Conservation (phyloP, 1,140 invertebrate genomes). For the Scaptomyza pallida region DNA sequence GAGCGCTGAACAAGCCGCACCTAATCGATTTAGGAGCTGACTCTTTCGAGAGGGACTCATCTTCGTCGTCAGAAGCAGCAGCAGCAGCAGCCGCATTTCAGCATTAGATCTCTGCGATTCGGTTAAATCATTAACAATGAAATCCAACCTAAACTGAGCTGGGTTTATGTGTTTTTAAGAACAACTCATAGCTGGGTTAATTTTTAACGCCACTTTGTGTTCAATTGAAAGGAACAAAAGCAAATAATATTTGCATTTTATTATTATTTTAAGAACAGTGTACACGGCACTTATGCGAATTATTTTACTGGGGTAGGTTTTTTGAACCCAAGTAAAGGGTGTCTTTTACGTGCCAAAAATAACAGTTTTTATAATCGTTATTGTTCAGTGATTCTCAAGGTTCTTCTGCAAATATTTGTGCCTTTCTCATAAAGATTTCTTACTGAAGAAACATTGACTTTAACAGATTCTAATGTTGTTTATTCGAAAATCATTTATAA, state of each 20-base stretch:
- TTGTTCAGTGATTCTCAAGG: no score
- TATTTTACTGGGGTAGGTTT: no score
- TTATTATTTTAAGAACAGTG: no score
- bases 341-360: no score
- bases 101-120: slow-evolving; percentile 9
- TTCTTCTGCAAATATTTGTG: no score
- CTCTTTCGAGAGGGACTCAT: slow-evolving; percentile 2
- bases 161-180: slow-evolving; percentile 2
- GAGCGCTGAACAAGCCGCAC: slow-evolving; percentile 64
- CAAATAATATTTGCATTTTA: neutral
- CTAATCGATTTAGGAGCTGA: slow-evolving; percentile 64
- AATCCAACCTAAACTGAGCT: slow-evolving; percentile 7
- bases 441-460: no score
- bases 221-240: neutral
- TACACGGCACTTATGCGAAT: neutral
- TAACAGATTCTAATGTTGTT: no score
- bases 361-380: no score
- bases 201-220: neutral
- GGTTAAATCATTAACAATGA: slow-evolving; percentile 35
- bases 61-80: slow-evolving; percentile 9
- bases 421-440: no score
- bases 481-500: no score
- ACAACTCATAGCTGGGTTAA: neutral
- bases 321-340: no score
- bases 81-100: neutral